Base-by-base conservation (phyloP, 2,888 invertebrate species). In the Liodrosophila aerea region DNA sequence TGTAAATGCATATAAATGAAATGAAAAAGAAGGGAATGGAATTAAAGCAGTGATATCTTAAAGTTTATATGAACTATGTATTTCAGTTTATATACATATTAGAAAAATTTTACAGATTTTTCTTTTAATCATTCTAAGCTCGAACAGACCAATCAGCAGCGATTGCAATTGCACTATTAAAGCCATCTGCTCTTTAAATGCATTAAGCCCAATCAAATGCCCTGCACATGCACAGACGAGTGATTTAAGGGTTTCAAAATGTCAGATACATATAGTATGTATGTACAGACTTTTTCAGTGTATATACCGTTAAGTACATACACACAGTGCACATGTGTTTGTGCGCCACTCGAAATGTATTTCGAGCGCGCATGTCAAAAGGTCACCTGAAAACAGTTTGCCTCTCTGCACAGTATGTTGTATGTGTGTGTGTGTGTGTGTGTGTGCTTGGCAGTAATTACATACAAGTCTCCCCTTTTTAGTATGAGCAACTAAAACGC, bases 341-440 rank as follows among this genome's bases (percentile, higher is more conserved):
- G 66, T 64, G 73, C 74, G 70, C 67, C 78, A 75, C 78, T 70
- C 73, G 78, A 82, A 75, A 78, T 82, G 73, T 82, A 75, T 80
- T 83, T 77, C 70, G 65, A 76, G 77, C 76, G 85, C 86, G 85
- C 85, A 85, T 85, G 85, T 85, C 85, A 85, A 82, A 69, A 84
- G 85, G 85, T 85, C 85, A 76, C 57, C 74, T 63, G 57, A 64
- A 58, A 56, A 57, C 67, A 58, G 58, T 22, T 5, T 61, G 41
- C 52, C 45, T 53, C 58, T 44, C n/a, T 39, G 11, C 18, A 8
- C 7, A 9, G 7, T 11, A 13, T 52, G 12, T n/a, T 37, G 40
- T 59, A 31, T 39, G 29, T 30, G 49, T 22, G 16, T 31, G 22
- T 46, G 44, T 59, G 18, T 57, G 18, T 52, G 22, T 44, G 37